These are phyloP conservation scores for Macrocentrus cingulum DNA, from an alignment of 1,140 invertebrate genomes.

Conservation along the genomic window DNA sequence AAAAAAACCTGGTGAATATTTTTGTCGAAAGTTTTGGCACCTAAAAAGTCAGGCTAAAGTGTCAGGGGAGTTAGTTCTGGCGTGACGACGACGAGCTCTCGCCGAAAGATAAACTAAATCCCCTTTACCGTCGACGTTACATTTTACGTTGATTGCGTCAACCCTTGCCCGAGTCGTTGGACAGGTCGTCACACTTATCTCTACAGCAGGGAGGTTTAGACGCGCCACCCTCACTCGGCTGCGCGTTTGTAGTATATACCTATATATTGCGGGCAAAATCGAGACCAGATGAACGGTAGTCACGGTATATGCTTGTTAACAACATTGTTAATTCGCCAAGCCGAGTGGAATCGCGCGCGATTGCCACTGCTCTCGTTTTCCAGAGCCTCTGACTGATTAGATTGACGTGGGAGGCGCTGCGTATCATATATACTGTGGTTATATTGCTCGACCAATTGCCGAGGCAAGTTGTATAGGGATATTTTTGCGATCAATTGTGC, in stretches of 20 bases:
- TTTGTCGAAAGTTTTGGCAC: neutral
- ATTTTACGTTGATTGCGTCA: conserved; percentile 58
- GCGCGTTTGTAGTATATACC: conserved; percentile 7
- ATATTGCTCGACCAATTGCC: too few relatives aligned
- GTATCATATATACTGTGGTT: too few relatives aligned
- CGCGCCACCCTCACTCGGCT: too few relatives aligned
- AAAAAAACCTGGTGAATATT: too few relatives aligned
- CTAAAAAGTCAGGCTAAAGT: conserved; percentile 1
- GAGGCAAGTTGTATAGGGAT: neutral
- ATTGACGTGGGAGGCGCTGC: neutral
- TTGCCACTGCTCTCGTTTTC: neutral
- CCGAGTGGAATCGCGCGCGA: conserved; percentile 5
- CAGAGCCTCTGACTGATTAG: neutral
- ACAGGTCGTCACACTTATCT: conserved; percentile 60
- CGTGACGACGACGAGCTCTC: conserved; percentile 25
- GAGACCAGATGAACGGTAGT: neutral
- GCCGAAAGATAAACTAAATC: conserved; percentile 56
- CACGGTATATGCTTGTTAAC: conserved; percentile 44
- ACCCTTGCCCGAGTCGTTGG: conserved; percentile 53
- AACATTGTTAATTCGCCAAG: conserved; percentile 49
- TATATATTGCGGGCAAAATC: neutral
- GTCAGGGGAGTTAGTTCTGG: neutral
- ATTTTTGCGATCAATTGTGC: neutral
- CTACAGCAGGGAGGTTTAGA: conserved; percentile 27
- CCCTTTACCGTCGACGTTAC: conserved; percentile 54